Percentiles rank a stretch among this genome's conserved stretches.
phyloP scores from a whole-genome alignment of 2,797 vertebrate species.

The Squalus acanthias region DNA sequence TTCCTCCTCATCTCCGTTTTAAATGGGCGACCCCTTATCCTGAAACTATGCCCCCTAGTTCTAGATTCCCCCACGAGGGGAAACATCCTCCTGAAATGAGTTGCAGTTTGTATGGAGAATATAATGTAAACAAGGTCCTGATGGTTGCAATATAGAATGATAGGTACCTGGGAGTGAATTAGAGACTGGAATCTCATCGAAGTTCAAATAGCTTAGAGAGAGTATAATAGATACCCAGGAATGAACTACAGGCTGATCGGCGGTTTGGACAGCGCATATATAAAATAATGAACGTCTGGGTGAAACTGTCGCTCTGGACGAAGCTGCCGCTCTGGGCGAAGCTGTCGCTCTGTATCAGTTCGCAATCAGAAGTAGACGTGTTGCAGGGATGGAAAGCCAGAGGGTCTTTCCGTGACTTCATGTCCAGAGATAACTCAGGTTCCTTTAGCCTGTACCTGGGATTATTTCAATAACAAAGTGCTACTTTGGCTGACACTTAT shows the following conservation, averaged over 20 bases:
- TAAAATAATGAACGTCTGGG: background rate
- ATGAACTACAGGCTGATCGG: background rate
- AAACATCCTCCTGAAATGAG: background rate
- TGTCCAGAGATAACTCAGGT: background rate
- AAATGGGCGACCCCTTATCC: too few species aligned
- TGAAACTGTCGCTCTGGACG: background rate
- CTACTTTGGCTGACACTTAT: background rate
- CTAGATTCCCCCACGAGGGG: too few species aligned
- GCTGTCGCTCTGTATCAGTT: background rate
- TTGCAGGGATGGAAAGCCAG: background rate
- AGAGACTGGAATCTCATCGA: background rate
- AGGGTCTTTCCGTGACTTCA: background rate
- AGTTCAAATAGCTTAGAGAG: background rate
- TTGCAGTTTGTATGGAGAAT: background rate
- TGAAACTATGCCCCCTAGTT: too few species aligned
- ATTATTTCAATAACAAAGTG: background rate
- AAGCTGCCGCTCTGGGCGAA: background rate
- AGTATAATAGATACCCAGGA: background rate
- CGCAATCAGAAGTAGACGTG: background rate
- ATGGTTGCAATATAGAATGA: background rate
- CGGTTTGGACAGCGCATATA: background rate
- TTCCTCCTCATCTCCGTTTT: too few species aligned
- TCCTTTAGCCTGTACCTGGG: background rate
- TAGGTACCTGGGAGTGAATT: background rate
- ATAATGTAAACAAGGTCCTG: background rate